Evolutionary conservation across 2,888 invertebrate genomes (phyloP).

Genomic region (Oscheius sp.): DNA sequence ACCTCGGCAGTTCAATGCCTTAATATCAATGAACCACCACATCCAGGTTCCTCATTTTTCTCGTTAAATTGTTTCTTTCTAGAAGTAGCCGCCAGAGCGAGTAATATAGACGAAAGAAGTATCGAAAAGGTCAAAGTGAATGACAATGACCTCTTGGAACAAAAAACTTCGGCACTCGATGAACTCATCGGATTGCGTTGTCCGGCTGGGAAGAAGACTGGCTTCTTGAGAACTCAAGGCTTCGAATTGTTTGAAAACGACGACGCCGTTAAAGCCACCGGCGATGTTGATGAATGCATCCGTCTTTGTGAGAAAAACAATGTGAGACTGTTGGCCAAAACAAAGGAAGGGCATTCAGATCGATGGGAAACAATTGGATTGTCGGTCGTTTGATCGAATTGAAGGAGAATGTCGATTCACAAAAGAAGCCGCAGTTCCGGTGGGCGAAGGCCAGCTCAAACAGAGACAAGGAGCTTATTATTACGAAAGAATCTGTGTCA

Average conservation of each 20-base stretch:
- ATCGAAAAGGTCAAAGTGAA: slow-evolving; percentile 22
- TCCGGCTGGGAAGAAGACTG: slow-evolving; percentile 26
- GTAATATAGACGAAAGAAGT: slow-evolving; percentile 14
- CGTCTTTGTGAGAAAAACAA: slow-evolving; percentile 55
- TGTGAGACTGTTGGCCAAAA: slow-evolving; percentile 33
- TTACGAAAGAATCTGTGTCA: slow-evolving; percentile 68
- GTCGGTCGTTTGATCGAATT: slow-evolving; percentile 66
- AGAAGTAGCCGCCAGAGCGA: slow-evolving; percentile 17
- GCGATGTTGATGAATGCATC: slow-evolving; percentile 56
- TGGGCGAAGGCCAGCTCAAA: slow-evolving; percentile 69
- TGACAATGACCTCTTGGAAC: slow-evolving; percentile 16
- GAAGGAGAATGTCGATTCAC: slow-evolving; percentile 38
- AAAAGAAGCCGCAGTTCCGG: slow-evolving; percentile 66
- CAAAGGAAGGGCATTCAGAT: slow-evolving; percentile 33
- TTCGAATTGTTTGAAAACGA: slow-evolving; percentile 66
- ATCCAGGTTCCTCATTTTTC: no score
- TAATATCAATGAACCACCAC: slow-evolving; percentile 21
- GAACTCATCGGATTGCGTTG: slow-evolving; percentile 3
- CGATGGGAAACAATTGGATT: slow-evolving; percentile 51
- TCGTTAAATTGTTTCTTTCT: not conserved
- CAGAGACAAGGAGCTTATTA: slow-evolving; percentile 62
- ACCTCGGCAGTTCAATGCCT: slow-evolving; percentile 49
- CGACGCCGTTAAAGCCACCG: slow-evolving; percentile 46
- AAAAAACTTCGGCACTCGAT: not conserved
- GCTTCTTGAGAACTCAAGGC: slow-evolving; percentile 62